These are phyloP conservation scores for Lycocerus yunnanus DNA, from an alignment of 2,888 invertebrate species.

Conservation along the genomic window DNA sequence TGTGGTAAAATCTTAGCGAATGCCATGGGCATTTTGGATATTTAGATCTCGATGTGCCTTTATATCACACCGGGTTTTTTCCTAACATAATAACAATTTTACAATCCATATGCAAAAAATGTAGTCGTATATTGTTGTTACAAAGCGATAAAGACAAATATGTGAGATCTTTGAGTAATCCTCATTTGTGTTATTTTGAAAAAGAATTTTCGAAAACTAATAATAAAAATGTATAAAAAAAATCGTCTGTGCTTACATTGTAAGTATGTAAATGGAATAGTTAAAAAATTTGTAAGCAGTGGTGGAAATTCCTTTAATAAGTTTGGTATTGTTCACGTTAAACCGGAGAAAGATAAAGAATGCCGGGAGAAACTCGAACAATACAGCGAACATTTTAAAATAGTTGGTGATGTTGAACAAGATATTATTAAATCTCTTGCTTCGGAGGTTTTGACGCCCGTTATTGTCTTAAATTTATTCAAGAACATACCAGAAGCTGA, in stretches of 20 bases:
- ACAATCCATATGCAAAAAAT: conserved; percentile 95
- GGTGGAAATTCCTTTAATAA: neutral
- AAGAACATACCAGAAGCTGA: conserved; percentile 75
- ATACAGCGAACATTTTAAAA: neutral
- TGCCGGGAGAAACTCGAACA: neutral
- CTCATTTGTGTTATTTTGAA: conserved; percentile 82
- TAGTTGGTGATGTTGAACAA: neutral
- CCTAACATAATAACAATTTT: conserved; percentile 86
- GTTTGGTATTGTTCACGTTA: neutral
- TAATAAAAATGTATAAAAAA: conserved; percentile 87
- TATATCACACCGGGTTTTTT: conserved; percentile 97
- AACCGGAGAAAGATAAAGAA: neutral
- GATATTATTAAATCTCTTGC: conserved; percentile 2
- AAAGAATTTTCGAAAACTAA: conserved; percentile 85
- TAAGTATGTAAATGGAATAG: conserved; percentile 82
- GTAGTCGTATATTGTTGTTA: conserved; percentile 81
- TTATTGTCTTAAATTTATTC: conserved; percentile 79
- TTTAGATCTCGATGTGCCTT: conserved; percentile 92
- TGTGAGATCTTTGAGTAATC: conserved; percentile 74
- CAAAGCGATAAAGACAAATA: conserved; percentile 68
- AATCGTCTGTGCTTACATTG: conserved; percentile 83
- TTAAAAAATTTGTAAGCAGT: conserved; percentile 78
- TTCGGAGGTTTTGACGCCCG: conserved; percentile 68
- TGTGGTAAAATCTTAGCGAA: conserved; percentile 89
- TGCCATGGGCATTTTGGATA: conserved; percentile 98